Evolutionary conservation across 1,140 invertebrate species (phyloP), one percentile per base, ranked within the genome.

Genomic region (Carposina sasakii): DNA sequence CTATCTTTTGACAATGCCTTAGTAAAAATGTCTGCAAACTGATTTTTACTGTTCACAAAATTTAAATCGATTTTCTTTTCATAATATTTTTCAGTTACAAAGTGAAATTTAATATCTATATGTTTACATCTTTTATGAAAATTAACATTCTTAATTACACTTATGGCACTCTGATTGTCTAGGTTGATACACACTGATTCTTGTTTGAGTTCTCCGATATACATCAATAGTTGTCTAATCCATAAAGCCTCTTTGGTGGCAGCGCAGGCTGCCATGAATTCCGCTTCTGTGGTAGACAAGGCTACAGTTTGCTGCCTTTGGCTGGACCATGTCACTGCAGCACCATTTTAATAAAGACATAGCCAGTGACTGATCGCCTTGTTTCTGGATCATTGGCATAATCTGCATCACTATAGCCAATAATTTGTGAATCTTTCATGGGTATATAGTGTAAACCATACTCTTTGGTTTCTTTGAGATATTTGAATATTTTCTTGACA

Each of bases 381-480:
- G 56, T 67, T 1, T 54, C 43, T 12, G 21, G 0, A 44, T 75
- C 63, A 41, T 64, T 62, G 12, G 69, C 73, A 57, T 44, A 76
- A 47, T 79, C 72, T 6, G 74, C 55, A 56, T 82, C 69, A 57
- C 37, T 51, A 26, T 55, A 77, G 1, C 54, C 67, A 17, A 16
- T 37, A 20, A 57, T n/a, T n/a, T n/a, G n/a, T n/a, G n/a, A n/a
- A n/a, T n/a, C n/a, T n/a, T n/a, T n/a, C n/a, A n/a, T n/a, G n/a
- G n/a, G n/a, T n/a, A n/a, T n/a, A 22, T 57, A 57, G 19, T 33
- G 31, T 13, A 52, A 2, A 17, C 55, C 55, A 57, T 43, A 53
- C 1, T 30, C 20, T 19, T 37, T 46, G 15, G 81, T 83, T 23
- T 68, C 72, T 49, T 73, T 76, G 3, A 88, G 39, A 48, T 86